Percentiles rank a stretch among this genome's conserved stretches.
Evolutionary conservation across 2,888 invertebrate species (phyloP).

Genomic region (Caradrina kadenii): DNA sequence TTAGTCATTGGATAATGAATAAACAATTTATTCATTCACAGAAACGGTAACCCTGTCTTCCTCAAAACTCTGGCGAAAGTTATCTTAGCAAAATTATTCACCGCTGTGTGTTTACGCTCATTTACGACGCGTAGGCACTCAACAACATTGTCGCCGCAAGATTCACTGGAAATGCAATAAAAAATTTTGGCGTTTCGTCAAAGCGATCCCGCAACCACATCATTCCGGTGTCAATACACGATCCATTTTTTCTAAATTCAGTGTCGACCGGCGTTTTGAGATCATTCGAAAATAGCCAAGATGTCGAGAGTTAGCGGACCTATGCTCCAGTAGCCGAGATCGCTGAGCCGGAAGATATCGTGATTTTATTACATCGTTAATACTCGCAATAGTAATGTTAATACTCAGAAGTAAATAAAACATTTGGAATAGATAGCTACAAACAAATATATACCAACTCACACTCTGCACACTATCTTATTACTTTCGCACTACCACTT

Average conservation of each 20-base stretch:
- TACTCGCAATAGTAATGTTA: constrained; percentile 48
- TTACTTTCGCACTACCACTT: background rate
- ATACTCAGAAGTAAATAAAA: constrained; percentile 60
- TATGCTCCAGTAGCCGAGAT: constrained; percentile 70
- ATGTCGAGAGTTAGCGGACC: constrained; percentile 64
- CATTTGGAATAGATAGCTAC: constrained; percentile 43
- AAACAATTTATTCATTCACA: background rate
- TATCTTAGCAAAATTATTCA: constrained; percentile 41
- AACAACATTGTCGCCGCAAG: constrained; percentile 44
- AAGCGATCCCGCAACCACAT: constrained; percentile 50
- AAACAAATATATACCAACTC: constrained; percentile 18
- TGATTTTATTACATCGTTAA: constrained; percentile 67
- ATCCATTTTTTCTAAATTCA: constrained; percentile 65
- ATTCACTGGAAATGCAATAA: constrained; percentile 64
- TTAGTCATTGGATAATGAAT: background rate
- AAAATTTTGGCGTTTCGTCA: constrained; percentile 64
- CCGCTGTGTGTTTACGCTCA: constrained; percentile 23
- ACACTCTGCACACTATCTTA: background rate
- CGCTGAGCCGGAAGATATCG: constrained; percentile 63
- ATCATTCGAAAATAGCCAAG: constrained; percentile 70
- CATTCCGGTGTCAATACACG: constrained; percentile 61
- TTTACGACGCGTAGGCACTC: constrained; percentile 51
- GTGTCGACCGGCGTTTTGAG: constrained; percentile 66
- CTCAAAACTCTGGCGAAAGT: background rate
- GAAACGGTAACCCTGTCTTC: background rate